Conservation (phyloP, 2,113 vertebrate genomes). For the Salvelinus alpinus region DNA sequence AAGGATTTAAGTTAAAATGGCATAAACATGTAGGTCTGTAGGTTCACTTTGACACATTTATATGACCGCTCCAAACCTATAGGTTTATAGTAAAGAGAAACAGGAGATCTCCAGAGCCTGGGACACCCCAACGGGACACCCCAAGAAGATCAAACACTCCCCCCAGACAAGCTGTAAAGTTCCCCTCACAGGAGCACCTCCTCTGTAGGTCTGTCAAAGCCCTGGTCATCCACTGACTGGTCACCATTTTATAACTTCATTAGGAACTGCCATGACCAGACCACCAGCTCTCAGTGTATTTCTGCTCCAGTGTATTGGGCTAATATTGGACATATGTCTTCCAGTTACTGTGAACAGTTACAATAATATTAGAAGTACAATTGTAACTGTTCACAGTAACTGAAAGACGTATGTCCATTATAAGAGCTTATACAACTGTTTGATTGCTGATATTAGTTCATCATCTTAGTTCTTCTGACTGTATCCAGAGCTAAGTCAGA, state of each 20-base stretch:
- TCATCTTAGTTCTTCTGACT: too few relatives aligned
- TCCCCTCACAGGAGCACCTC: background rate
- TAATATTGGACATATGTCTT: background rate
- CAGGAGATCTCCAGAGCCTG: background rate
- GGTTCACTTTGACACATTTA: too few relatives aligned
- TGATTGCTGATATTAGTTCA: too few relatives aligned
- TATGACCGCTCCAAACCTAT: background rate
- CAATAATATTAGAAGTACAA: background rate
- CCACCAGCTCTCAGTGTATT: background rate
- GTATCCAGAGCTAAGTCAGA: too few relatives aligned
- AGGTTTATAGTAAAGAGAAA: conserved; percentile 14
- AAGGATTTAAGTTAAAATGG: too few relatives aligned
- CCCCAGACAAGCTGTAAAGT: conserved; percentile 1
- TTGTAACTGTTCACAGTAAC: background rate
- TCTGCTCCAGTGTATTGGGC: background rate
- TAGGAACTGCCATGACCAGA: background rate
- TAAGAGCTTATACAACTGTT: too few relatives aligned
- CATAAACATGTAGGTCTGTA: too few relatives aligned
- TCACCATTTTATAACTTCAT: background rate
- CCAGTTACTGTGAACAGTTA: background rate
- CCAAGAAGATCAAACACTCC: conserved; percentile 20
- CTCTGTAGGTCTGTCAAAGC: background rate
- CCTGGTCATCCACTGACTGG: background rate
- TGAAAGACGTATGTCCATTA: background rate
- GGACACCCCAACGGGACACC: conserved; percentile 30